Evolutionary conservation across 2,888 invertebrate genomes (phyloP), one percentile per base, ranked within the genome.

Genomic region (Schizaphis graminum): DNA sequence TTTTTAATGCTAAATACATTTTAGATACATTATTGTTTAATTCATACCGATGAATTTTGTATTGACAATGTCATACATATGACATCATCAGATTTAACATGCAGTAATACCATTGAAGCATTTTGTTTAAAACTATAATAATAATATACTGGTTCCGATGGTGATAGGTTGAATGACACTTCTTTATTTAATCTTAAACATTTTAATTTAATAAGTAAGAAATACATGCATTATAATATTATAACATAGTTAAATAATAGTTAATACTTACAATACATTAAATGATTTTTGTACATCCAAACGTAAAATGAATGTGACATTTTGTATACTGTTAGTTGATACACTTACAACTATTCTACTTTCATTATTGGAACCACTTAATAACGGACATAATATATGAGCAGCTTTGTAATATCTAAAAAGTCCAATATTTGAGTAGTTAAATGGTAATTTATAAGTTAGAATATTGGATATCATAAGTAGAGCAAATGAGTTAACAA

Each of bases 1-100:
- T 28, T 93, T 91, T 67, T 8, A 90, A 90, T 84, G 57, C 96
- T 47, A 49, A 3, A 49, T 13, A 92, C 53, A 35, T 92, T 35
- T 49, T 41, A 1, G 5, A 56, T 56, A 56, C 16, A 77, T 26
- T 53, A 86, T 49, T 24, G 47, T 57, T 89, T 47, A 61, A 41
- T 85, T 57, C 96, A 96, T 95, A 97, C 97, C 95, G 97, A 97
- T 95, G 97, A 97, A 95, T 97, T 97, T 96, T 98, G 98, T 95
- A 98, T 97, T 0, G 98, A 98, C 0, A 98, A 97, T 0, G 97
- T 97, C 96, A 98, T 97, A 95, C 98, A 98, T 0, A 97, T 96
- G 85, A 97, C 96, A 95, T 97, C 97, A 13, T 96, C 96, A 0
- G 98, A 97, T 94, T 97, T 96, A 0, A 97, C 96, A 95, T 97